Conservation (phyloP, 2,113 vertebrate genomes). For the Numida meleagris region DNA sequence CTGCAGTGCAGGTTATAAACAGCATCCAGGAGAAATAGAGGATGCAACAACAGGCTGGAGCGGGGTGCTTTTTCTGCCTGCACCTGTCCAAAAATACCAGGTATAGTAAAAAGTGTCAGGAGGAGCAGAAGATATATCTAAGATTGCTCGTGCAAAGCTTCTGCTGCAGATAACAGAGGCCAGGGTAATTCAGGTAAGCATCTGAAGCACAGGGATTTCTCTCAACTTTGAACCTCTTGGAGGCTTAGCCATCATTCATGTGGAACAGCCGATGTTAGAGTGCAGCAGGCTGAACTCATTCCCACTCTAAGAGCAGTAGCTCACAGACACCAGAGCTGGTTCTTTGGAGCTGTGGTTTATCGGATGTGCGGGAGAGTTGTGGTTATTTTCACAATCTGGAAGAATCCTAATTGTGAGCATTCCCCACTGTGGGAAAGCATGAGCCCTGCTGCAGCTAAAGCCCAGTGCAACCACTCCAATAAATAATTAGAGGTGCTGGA, state of each 20-base stretch:
- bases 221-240: background rate
- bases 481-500: conserved; percentile 5
- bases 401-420: background rate
- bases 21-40: background rate
- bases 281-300: background rate
- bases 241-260: background rate
- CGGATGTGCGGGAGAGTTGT: background rate
- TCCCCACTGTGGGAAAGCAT: background rate
- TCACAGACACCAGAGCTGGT: background rate
- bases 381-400: background rate
- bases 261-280: background rate
- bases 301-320: background rate
- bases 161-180: background rate
- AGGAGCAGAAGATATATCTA: background rate
- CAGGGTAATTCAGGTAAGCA: background rate
- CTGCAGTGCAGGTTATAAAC: background rate
- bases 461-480: background rate
- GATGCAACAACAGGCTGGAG: background rate
- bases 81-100: background rate
- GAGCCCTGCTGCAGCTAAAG: background rate
- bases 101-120: background rate
- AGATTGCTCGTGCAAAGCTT: background rate
- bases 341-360: background rate
- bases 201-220: background rate
- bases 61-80: background rate